Percentiles rank a stretch among this genome's conserved stretches.
These are phyloP conservation scores for Cotesia typhae DNA, from an alignment of 1,140 invertebrate species.

Conservation along the genomic window DNA sequence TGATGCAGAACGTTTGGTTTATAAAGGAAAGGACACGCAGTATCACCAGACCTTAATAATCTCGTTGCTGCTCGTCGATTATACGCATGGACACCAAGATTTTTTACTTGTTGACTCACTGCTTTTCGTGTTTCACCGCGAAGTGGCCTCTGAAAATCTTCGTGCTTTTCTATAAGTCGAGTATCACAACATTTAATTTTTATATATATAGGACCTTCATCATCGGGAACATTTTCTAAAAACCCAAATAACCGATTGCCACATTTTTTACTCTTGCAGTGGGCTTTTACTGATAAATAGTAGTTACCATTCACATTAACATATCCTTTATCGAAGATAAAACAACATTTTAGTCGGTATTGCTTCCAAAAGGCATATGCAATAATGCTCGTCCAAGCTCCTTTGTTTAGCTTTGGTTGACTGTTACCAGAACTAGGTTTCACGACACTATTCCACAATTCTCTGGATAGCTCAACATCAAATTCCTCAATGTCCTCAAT, in stretches of 20 bases:
- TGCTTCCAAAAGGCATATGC: constrained; percentile 3
- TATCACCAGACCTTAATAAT: not conserved
- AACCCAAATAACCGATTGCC: not conserved
- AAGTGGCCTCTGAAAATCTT: not conserved
- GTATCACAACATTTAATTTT: constrained; percentile 10
- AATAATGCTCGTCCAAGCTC: constrained; percentile 6
- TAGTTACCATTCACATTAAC: not conserved
- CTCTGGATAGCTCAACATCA: too few species aligned
- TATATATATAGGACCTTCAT: not conserved
- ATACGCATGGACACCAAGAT: constrained; percentile 9
- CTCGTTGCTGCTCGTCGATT: not conserved
- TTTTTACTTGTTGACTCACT: not conserved
- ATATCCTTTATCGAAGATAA: not conserved
- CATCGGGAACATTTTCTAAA: not conserved
- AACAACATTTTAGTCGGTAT: constrained; percentile 3
- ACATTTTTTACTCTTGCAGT: not conserved
- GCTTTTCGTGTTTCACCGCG: not conserved
- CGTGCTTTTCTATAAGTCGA: not conserved
- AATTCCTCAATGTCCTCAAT: too few species aligned
- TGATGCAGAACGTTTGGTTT: constrained; percentile 3
- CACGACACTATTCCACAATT: too few species aligned
- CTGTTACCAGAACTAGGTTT: too few species aligned
- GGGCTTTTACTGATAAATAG: not conserved
- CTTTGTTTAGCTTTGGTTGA: too few species aligned
- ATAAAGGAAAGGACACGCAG: not conserved